A percentile compares a stretch with the other conserved stretches of the same genome.
phyloP scores from a whole-genome alignment of 2,113 vertebrate species.

The Pavo muticus region DNA sequence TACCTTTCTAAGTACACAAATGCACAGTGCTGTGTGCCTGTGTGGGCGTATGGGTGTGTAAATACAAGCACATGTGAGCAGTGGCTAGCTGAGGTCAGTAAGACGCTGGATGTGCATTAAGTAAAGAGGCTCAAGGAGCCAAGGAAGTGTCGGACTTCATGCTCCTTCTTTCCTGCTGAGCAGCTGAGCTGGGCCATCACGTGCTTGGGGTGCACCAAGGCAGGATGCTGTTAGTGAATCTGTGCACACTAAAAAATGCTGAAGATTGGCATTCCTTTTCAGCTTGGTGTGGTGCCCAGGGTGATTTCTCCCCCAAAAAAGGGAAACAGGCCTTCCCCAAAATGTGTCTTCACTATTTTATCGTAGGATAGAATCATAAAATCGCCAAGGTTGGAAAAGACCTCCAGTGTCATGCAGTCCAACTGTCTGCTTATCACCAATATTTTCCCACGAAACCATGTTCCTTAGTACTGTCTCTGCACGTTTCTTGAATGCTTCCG shows the following conservation, averaged over 20 bases:
- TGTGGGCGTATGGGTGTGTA: not conserved
- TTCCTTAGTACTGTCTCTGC: too few relatives aligned
- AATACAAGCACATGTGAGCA: fast-evolving
- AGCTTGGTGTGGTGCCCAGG: not conserved
- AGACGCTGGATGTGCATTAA: not conserved
- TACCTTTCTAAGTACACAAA: fast-evolving
- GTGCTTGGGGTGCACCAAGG: not conserved
- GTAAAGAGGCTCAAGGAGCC: fast-evolving
- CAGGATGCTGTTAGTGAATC: fast-evolving
- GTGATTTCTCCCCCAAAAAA: not conserved
- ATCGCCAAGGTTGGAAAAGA: too few relatives aligned
- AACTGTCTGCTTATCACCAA: too few relatives aligned
- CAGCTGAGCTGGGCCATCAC: fast-evolving
- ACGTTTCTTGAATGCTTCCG: too few relatives aligned
- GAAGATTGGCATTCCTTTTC: not conserved
- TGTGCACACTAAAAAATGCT: fast-evolving
- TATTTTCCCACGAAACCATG: too few relatives aligned
- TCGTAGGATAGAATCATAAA: too few relatives aligned
- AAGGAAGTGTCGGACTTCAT: fast-evolving
- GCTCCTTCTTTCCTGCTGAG: not conserved
- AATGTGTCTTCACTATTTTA: not conserved
- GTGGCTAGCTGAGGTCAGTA: fast-evolving
- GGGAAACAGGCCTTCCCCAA: fast-evolving
- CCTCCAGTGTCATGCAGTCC: too few relatives aligned
- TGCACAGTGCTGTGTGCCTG: fast-evolving